These are phyloP conservation scores for Caerostris darwini DNA, from an alignment of 1,140 invertebrate species.

Conservation along the genomic window DNA sequence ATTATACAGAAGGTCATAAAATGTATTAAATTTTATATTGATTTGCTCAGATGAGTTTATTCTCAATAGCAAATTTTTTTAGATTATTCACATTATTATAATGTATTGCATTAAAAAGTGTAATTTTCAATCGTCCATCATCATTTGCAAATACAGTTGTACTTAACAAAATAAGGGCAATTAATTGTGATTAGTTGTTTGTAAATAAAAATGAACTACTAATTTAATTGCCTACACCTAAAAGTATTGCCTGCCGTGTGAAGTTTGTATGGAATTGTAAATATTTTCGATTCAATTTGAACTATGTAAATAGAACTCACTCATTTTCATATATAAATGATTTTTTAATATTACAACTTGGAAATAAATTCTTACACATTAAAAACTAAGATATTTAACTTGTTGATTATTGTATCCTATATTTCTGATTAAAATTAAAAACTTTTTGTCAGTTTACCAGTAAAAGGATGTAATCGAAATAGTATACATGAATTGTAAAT, in stretches of 20 bases:
- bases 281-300: not conserved
- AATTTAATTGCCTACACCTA: not conserved
- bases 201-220: not conserved
- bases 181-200: not conserved
- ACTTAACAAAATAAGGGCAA: not conserved
- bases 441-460: too few species aligned
- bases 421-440: too few species aligned
- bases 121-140: not conserved
- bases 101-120: not conserved
- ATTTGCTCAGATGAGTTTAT: not conserved
- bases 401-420: too few species aligned
- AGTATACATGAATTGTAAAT: too few species aligned
- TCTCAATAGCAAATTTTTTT: not conserved
- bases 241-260: conserved; percentile 23
- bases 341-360: too few species aligned
- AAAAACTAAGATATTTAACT: too few species aligned
- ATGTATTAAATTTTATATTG: too few species aligned
- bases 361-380: too few species aligned
- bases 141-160: not conserved
- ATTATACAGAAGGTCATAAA: too few species aligned
- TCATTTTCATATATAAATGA: too few species aligned
- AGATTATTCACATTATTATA: not conserved
- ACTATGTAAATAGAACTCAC: not conserved
- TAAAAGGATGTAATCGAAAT: too few species aligned
- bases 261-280: not conserved